Conservation (phyloP, 2,113 vertebrate genomes). For the Typhlomys cinereus region DNA sequence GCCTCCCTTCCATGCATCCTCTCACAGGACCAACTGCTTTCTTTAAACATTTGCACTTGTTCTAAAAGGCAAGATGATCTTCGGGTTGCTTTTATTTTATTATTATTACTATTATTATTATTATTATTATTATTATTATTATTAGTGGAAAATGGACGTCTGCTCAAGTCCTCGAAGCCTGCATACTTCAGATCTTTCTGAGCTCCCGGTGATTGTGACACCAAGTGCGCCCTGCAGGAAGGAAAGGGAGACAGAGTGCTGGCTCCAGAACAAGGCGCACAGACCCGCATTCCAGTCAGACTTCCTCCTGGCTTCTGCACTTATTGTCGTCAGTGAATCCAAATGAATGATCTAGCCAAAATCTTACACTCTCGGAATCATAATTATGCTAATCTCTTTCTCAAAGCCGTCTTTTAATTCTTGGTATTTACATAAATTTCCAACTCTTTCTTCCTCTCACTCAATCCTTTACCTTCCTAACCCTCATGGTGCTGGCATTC, state of each 20-base stretch:
- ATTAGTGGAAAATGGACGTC: constrained; percentile 19
- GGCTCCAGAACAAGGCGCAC: neutral
- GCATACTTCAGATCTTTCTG: neutral
- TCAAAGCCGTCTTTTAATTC: constrained; percentile 71
- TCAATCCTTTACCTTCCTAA: constrained; percentile 60
- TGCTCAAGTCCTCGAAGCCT: constrained; percentile 1
- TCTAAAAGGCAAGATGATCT: constrained; percentile 44
- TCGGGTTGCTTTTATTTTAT: no score
- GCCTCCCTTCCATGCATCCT: neutral
- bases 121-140: no score
- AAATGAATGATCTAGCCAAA: constrained; percentile 76
- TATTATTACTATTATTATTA: no score
- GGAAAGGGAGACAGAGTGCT: neutral
- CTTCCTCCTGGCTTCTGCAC: constrained; percentile 55
- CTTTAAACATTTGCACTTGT: constrained; percentile 45
- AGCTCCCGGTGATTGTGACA: neutral
- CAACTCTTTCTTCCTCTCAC: neutral
- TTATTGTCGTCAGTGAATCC: constrained; percentile 61
- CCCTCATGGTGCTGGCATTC: constrained; percentile 52
- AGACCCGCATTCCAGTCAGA: constrained; percentile 26
- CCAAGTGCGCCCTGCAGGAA: neutral
- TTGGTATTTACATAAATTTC: constrained; percentile 77
- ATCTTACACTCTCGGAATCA: constrained; percentile 65
- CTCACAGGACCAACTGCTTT: constrained; percentile 6
- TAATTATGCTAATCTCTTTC: constrained; percentile 78